Conservation (phyloP, 1,140 invertebrate species). For the Sycophaga agraensis region DNA sequence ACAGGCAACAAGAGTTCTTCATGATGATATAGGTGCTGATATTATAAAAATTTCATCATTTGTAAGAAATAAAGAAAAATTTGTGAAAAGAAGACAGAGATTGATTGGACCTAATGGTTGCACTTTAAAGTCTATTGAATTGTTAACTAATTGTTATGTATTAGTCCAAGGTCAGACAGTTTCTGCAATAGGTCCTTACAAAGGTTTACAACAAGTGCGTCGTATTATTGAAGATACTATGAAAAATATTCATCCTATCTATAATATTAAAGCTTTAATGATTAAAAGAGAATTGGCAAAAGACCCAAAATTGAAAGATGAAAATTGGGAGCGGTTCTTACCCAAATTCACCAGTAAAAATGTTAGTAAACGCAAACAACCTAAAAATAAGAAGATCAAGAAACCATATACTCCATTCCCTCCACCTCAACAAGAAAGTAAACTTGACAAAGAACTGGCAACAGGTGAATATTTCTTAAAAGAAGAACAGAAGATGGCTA, state of each 20-base stretch:
- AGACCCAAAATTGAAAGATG: slow-evolving; percentile 87
- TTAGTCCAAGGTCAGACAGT: slow-evolving; percentile 98
- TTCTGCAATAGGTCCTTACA: slow-evolving; percentile 90
- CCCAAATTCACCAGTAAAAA: slow-evolving; percentile 96
- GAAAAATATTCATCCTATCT: slow-evolving; percentile 99
- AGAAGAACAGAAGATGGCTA: slow-evolving; percentile 75
- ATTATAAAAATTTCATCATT: slow-evolving; percentile 96
- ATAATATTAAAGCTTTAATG: slow-evolving; percentile 98
- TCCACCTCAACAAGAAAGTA: slow-evolving; percentile 87
- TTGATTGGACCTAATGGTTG: slow-evolving; percentile 96
- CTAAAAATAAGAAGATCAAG: slow-evolving; percentile 84
- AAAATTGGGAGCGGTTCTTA: slow-evolving; percentile 96
- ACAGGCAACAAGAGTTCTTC: slow-evolving; percentile 81
- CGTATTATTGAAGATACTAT: slow-evolving; percentile 95
- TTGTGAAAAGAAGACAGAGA: slow-evolving; percentile 92
- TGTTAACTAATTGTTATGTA: slow-evolving; percentile 97
- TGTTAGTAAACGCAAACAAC: slow-evolving; percentile 81
- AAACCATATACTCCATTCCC: slow-evolving; percentile 98
- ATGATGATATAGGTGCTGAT: slow-evolving; percentile 92
- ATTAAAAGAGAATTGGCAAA: slow-evolving; percentile 94
- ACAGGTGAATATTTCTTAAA: slow-evolving; percentile 96
- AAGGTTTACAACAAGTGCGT: slow-evolving; percentile 89
- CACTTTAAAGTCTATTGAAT: slow-evolving; percentile 95
- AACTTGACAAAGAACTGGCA: slow-evolving; percentile 92
- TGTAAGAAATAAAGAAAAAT: slow-evolving; percentile 91